Percentiles rank a stretch among this genome's conserved stretches.
Evolutionary conservation across 2,888 invertebrate genomes (phyloP).

Genomic region (Callosobruchus maculatus): DNA sequence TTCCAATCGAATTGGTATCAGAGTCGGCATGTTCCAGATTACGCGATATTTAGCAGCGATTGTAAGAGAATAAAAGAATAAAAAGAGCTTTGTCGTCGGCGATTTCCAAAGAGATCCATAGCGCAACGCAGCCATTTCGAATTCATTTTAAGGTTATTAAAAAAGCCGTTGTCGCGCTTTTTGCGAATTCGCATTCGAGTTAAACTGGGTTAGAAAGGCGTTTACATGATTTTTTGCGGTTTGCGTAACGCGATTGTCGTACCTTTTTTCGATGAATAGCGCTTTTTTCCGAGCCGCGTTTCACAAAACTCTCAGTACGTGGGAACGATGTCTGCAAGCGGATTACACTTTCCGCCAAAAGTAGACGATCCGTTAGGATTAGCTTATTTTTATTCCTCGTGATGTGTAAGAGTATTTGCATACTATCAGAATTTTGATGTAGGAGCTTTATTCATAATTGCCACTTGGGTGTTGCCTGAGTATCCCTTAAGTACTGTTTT

Average conservation of each 20-base stretch:
- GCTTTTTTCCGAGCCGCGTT: not conserved
- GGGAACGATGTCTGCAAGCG: not conserved
- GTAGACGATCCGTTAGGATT: not conserved
- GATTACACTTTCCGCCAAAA: not conserved
- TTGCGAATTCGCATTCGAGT: not conserved
- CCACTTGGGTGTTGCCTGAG: no score
- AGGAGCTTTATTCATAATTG: no score
- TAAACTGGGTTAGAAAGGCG: not conserved
- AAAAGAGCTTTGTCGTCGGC: not conserved
- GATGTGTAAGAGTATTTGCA: not conserved
- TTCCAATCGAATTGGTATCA: no score
- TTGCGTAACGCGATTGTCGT: not conserved
- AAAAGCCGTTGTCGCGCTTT: not conserved
- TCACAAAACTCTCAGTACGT: not conserved
- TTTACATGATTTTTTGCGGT: not conserved
- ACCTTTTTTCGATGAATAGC: not conserved
- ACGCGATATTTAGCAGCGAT: not conserved
- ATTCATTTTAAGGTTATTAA: not conserved
- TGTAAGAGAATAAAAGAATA: not conserved
- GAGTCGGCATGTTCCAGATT: not conserved
- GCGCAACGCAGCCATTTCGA: not conserved
- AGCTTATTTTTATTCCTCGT: not conserved
- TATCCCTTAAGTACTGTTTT: no score
- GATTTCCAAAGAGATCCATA: not conserved
- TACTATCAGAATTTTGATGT: no score